Percentiles rank a stretch among this genome's conserved stretches.
phyloP scores from a whole-genome alignment of 2,113 vertebrate species.

The Budorcas taxicolor region DNA sequence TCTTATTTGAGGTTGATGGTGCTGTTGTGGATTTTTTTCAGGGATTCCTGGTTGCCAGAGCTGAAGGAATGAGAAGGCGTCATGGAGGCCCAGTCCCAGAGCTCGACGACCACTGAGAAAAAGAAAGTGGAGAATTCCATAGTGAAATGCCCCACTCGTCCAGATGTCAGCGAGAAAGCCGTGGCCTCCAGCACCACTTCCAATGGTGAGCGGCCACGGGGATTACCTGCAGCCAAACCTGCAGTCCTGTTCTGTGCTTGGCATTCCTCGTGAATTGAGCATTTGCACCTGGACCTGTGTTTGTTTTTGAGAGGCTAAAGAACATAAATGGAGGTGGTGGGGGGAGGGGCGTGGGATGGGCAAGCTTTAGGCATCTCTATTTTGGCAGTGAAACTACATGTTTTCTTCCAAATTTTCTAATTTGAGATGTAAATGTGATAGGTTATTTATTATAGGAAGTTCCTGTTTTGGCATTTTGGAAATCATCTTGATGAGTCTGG shows the following conservation, averaged over 20 bases:
- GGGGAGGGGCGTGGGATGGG: neutral
- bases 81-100: slow-evolving; percentile 98
- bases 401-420: slow-evolving; percentile 76
- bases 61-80: slow-evolving; percentile 94
- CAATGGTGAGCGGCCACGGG: slow-evolving; percentile 88
- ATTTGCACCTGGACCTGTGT: slow-evolving; percentile 75
- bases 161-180: slow-evolving; percentile 98
- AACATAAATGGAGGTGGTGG: neutral
- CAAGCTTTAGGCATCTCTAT: slow-evolving; percentile 55
- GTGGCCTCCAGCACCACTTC: slow-evolving; percentile 99
- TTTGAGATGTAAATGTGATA: slow-evolving; percentile 74
- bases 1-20: slow-evolving; percentile 55
- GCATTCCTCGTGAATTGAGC: slow-evolving; percentile 75
- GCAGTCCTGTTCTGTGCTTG: slow-evolving; percentile 68
- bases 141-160: slow-evolving; percentile 89
- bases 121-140: slow-evolving; percentile 97
- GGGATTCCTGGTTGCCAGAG: slow-evolving; percentile 82
- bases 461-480: slow-evolving; percentile 72
- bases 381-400: slow-evolving; percentile 40
- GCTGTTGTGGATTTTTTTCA: slow-evolving; percentile 71
- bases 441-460: slow-evolving; percentile 78
- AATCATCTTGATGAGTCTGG: slow-evolving; percentile 73
- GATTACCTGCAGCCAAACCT: slow-evolving; percentile 73
- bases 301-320: slow-evolving; percentile 65
- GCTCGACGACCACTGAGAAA: slow-evolving; percentile 92